These are phyloP conservation scores for Montipora capitata DNA, from an alignment of 92 coral and sea anemone species.

Conservation along the genomic window DNA sequence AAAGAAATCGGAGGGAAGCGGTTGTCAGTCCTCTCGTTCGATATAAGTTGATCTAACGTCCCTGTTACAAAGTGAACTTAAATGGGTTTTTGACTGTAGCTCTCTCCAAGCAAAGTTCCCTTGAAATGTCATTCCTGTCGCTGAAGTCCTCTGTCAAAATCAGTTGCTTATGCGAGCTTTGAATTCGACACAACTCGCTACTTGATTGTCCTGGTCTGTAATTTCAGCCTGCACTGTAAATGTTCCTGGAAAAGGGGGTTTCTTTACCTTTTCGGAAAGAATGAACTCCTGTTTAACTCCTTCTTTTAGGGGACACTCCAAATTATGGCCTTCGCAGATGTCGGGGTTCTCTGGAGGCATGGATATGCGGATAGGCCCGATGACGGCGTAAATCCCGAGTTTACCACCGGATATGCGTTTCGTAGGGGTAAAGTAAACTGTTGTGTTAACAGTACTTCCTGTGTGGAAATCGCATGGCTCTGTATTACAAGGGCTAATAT, in stretches of 20 bases:
- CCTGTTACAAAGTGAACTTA: no score
- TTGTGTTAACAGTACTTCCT: slow-evolving; percentile 49
- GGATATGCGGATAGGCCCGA: slow-evolving; percentile 10
- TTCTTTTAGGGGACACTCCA: slow-evolving; percentile 58
- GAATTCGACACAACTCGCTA: no score
- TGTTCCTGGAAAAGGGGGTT: slow-evolving; percentile 3
- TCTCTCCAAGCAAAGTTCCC: neutral
- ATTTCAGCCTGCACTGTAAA: slow-evolving; percentile 33
- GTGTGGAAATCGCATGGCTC: slow-evolving; percentile 55
- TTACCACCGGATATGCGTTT: slow-evolving; percentile 16
- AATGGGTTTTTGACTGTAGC: no score
- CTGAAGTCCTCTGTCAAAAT: no score
- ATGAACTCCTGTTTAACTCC: neutral
- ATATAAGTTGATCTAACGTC: no score
- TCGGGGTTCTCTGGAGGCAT: slow-evolving; percentile 52
- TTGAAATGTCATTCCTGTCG: neutral
- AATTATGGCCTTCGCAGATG: slow-evolving; percentile 55
- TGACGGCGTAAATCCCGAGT: slow-evolving; percentile 39
- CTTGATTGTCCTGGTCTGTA: no score
- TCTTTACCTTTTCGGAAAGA: slow-evolving; percentile 3
- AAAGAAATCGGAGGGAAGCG: no score
- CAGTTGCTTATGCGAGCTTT: no score
- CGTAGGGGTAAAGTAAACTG: slow-evolving; percentile 40
- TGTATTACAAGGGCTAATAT: slow-evolving; percentile 55
- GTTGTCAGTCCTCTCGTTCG: no score